Evolutionary conservation across 2,888 invertebrate species (phyloP).

Genomic region (Punctoribates punctum): DNA sequence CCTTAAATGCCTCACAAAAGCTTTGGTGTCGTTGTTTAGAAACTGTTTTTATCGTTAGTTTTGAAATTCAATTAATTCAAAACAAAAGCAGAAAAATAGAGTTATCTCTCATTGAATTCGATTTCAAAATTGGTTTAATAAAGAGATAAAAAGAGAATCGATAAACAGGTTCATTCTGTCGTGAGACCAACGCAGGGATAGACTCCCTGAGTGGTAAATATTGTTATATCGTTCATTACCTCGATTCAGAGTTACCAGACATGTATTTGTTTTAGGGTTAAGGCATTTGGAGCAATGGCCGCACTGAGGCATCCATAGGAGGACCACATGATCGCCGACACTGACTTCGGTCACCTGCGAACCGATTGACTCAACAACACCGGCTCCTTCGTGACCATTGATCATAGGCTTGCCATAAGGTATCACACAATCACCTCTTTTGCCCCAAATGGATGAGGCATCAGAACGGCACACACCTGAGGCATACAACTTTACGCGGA

Average conservation of each 20-base stretch:
- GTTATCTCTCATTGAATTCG: not conserved
- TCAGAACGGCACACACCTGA: slow-evolving; percentile 24
- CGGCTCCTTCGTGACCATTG: slow-evolving; percentile 40
- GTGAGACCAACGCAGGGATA: too few species aligned
- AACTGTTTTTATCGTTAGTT: too few species aligned
- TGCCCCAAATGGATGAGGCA: slow-evolving; percentile 11
- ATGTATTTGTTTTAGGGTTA: slow-evolving; percentile 58
- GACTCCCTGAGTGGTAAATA: not conserved
- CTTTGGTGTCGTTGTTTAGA: too few species aligned
- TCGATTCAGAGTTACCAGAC: slow-evolving; percentile 47
- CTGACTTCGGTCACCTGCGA: not conserved
- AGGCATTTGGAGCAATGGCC: slow-evolving; percentile 58
- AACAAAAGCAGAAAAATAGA: too few species aligned
- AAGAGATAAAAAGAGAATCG: too few species aligned
- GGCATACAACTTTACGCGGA: not conserved
- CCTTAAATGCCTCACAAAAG: too few species aligned
- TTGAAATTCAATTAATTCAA: too few species aligned
- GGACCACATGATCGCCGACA: slow-evolving; percentile 57
- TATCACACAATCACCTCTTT: slow-evolving; percentile 1
- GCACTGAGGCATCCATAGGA: slow-evolving; percentile 58
- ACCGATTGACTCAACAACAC: slow-evolving; percentile 38
- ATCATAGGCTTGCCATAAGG: slow-evolving; percentile 31
- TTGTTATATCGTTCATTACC: not conserved
- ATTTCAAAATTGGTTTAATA: too few species aligned
- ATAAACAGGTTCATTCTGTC: too few species aligned